These are phyloP conservation scores for Bembecia ichneumoniformis DNA, from an alignment of 2,888 invertebrate genomes.

Conservation along the genomic window DNA sequence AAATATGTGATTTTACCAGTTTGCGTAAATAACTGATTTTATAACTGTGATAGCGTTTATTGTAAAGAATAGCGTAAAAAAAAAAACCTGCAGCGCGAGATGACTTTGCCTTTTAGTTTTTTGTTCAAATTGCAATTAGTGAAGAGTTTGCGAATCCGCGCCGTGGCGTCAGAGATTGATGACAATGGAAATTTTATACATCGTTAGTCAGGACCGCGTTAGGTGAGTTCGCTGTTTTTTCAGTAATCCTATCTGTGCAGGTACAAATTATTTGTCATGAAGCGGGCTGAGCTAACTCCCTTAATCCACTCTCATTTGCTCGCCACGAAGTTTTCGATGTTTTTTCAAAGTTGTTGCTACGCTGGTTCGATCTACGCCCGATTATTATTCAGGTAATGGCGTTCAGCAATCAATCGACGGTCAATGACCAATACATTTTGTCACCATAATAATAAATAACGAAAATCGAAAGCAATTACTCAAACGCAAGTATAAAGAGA, in stretches of 20 bases:
- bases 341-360: conserved; percentile 7
- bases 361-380: neutral
- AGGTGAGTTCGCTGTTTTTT: conserved; percentile 62
- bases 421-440: conserved; percentile 44
- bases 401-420: conserved; percentile 37
- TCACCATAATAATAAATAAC: conserved; percentile 47
- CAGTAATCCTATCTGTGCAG: conserved; percentile 56
- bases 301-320: neutral
- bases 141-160: conserved; percentile 69
- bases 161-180: conserved; percentile 70
- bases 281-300: conserved; percentile 30
- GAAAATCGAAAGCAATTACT: conserved; percentile 37
- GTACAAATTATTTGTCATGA: conserved; percentile 43
- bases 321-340: conserved; percentile 5
- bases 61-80: conserved; percentile 47
- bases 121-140: conserved; percentile 72
- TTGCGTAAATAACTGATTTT: conserved; percentile 20
- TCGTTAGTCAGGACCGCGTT: conserved; percentile 67
- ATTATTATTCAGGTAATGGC: conserved; percentile 13
- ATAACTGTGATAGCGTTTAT: conserved; percentile 17
- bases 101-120: conserved; percentile 67
- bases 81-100: conserved; percentile 59
- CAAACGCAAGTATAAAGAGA: conserved; percentile 25
- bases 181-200: conserved; percentile 73
- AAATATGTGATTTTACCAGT: too few relatives aligned